Conservation (phyloP, 1,140 invertebrate species). For the Odontomachus brunneus region DNA sequence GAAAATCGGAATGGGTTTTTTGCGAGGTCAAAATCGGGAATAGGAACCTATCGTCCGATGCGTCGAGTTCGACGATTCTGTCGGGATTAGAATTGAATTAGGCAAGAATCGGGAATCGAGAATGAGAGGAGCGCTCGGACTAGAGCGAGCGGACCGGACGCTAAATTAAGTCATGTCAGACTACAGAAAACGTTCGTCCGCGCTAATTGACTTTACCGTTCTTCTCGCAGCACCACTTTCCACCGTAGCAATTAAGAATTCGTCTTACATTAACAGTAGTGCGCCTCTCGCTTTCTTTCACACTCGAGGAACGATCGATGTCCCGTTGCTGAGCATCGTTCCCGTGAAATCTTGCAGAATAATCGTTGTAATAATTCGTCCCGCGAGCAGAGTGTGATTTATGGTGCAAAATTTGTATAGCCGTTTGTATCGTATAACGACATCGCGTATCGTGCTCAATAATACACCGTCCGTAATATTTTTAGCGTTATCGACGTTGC, state of each 20-base stretch:
- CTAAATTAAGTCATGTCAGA: constrained; percentile 66
- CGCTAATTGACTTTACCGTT: constrained; percentile 66
- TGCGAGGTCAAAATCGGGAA: background rate
- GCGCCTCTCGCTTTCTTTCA: background rate
- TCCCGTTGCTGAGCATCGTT: background rate
- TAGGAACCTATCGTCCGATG: background rate
- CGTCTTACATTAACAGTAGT: constrained; percentile 13
- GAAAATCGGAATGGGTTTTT: background rate
- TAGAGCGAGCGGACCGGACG: background rate
- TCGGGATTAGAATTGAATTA: constrained; percentile 60
- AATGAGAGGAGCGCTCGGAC: constrained; percentile 28
- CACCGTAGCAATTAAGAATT: constrained; percentile 52
- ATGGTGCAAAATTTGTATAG: background rate
- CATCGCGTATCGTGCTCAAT: background rate
- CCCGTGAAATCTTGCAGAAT: background rate
- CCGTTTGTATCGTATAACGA: background rate
- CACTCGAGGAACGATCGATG: background rate
- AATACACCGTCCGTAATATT: constrained; percentile 3
- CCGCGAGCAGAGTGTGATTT: background rate
- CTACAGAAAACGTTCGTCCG: constrained; percentile 48
- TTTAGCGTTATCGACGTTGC: constrained; percentile 5
- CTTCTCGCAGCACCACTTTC: constrained; percentile 41
- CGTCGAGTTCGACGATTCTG: constrained; percentile 9
- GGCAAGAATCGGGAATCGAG: constrained; percentile 25
- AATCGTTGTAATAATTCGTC: background rate